A percentile compares a stretch with the other conserved stretches of the same genome.
phyloP scores from a whole-genome alignment of 2,113 vertebrate species.

The Ondatra zibethicus region DNA sequence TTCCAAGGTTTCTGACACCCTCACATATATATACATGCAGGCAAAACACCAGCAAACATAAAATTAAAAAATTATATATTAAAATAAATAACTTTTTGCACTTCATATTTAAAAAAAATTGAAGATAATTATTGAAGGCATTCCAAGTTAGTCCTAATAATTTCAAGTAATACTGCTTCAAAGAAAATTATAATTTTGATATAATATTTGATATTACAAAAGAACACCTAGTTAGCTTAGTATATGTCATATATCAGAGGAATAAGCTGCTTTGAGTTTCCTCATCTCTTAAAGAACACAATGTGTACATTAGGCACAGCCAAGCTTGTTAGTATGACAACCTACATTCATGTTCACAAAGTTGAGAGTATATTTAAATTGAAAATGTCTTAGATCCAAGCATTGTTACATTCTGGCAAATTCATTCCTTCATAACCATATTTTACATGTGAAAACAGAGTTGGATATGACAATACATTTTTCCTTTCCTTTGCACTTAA shows the following conservation, averaged over 20 bases:
- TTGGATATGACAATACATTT: not conserved
- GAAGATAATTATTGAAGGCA: not conserved
- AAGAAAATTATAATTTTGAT: not conserved
- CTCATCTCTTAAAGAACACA: not conserved
- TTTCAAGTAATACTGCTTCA: not conserved
- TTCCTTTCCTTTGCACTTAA: not conserved
- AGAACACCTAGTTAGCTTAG: not conserved
- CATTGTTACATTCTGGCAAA: not conserved
- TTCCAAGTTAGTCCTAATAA: not conserved
- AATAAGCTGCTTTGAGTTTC: not conserved
- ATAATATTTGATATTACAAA: not conserved
- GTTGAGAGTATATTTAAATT: not conserved
- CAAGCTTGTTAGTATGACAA: not conserved
- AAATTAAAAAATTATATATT: not conserved
- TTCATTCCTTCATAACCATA: not conserved
- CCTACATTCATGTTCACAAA: not conserved
- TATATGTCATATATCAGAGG: not conserved
- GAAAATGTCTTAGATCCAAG: not conserved
- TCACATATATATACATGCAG: not conserved
- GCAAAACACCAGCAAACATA: not conserved
- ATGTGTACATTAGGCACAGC: not conserved
- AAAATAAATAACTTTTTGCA: not conserved
- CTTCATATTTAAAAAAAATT: not conserved
- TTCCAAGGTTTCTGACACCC: not conserved
- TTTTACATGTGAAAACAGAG: not conserved